Conservation (phyloP, 2,888 invertebrate species). For the Pristionchus arcanus region DNA sequence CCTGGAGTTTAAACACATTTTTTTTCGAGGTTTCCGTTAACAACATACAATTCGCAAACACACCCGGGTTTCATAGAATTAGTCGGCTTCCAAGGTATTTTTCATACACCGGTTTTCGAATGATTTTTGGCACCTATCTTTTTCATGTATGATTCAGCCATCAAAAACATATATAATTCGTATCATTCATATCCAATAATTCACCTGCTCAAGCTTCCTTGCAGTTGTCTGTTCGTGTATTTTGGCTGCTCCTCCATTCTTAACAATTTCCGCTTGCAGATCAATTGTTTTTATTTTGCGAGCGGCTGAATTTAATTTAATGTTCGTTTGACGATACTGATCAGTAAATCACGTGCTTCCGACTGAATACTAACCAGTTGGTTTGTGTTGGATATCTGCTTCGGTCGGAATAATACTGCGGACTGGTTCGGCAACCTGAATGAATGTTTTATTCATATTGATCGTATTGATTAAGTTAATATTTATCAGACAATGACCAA, state of each 20-base stretch:
- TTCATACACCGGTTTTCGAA: too few relatives aligned
- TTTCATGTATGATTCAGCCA: too few relatives aligned
- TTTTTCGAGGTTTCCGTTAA: too few relatives aligned
- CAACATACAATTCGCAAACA: too few relatives aligned
- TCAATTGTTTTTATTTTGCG: background rate
- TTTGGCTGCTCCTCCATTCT: background rate
- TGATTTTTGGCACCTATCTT: too few relatives aligned
- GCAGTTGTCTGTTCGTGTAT: conserved; percentile 30
- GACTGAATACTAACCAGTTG: background rate
- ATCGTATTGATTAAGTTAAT: background rate
- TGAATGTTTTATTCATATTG: background rate
- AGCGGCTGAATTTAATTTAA: background rate
- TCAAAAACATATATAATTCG: background rate
- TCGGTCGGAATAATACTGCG: conserved; percentile 33
- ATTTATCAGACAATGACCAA: background rate
- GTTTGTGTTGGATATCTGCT: background rate
- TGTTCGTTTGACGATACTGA: background rate
- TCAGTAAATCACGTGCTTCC: background rate
- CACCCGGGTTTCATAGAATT: too few relatives aligned
- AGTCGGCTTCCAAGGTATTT: too few relatives aligned
- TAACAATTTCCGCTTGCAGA: background rate
- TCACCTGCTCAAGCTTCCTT: conserved; percentile 24
- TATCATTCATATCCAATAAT: background rate
- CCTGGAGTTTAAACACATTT: too few relatives aligned
- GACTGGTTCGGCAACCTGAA: conserved; percentile 19